Evolutionary conservation across 2,797 vertebrate species (phyloP).

Genomic region (Spinibarbus caldwelli): DNA sequence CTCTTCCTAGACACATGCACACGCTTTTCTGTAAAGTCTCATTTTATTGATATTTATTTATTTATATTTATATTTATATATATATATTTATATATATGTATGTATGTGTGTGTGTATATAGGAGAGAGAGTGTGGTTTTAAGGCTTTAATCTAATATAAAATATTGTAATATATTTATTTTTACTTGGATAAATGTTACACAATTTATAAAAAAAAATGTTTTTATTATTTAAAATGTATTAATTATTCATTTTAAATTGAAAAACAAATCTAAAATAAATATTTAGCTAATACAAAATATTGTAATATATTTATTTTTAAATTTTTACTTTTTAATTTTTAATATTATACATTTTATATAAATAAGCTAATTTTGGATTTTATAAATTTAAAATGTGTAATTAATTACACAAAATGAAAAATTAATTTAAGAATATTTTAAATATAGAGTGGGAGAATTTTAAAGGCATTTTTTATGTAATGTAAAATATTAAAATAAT

Average conservation of each 20-base stretch:
- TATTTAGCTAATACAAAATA: neutral
- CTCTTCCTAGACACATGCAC: slow-evolving; percentile 40
- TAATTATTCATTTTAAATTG: too few species aligned
- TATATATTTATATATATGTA: too few species aligned
- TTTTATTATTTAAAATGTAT: neutral
- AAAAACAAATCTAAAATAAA: too few species aligned
- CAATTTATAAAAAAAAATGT: neutral
- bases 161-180: neutral
- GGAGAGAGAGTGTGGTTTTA: neutral
- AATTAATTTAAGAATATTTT: neutral
- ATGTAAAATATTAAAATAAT: too few species aligned
- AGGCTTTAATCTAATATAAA: neutral
- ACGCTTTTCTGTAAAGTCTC: neutral
- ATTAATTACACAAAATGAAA: neutral
- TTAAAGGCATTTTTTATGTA: too few species aligned
- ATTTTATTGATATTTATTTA: neutral
- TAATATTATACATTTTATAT: neutral
- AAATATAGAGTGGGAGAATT: neutral
- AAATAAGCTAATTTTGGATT: neutral
- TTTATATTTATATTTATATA: too few species aligned
- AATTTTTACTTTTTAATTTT: too few species aligned
- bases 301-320: neutral
- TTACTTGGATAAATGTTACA: too few species aligned
- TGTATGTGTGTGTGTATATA: neutral
- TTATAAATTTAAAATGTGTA: neutral